Conservation (phyloP, 2,797 vertebrate genomes). For the Staurois parvus region DNA sequence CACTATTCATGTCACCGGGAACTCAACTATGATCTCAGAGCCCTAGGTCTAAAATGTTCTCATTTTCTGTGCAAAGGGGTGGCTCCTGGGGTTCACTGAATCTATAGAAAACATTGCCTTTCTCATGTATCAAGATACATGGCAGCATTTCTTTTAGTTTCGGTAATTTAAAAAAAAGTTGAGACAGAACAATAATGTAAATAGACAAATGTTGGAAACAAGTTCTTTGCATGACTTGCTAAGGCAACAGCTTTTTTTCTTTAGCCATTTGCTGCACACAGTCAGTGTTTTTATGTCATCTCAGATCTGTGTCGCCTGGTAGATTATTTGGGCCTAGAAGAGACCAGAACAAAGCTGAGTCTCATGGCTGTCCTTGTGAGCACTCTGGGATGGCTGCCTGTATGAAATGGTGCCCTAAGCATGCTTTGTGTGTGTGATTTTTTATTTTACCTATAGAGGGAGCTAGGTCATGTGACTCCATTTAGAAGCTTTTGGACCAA, state of each 20-base stretch:
- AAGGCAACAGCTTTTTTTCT: neutral
- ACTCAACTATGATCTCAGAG: neutral
- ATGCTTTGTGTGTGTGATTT: neutral
- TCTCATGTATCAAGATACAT: neutral
- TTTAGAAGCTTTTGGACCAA: constrained; percentile 73
- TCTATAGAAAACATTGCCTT: neutral
- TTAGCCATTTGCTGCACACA: neutral
- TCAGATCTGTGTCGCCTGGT: neutral
- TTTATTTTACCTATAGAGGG: constrained; percentile 77
- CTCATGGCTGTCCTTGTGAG: neutral
- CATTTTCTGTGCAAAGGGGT: no score
- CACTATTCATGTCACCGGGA: neutral
- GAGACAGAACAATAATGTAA: no score
- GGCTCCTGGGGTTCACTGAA: neutral
- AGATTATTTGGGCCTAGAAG: neutral
- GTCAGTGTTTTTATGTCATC: neutral
- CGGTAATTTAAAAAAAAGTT: no score
- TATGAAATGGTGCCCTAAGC: constrained; percentile 29
- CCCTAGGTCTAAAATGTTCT: no score
- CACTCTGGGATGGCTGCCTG: neutral
- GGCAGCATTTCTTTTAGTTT: no score
- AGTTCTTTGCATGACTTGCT: no score
- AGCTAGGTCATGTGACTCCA: constrained; percentile 79
- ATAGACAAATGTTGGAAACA: no score
- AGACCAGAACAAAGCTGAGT: neutral